These are phyloP conservation scores for Perca fluviatilis DNA, from an alignment of 2,113 vertebrate genomes.

Conservation along the genomic window DNA sequence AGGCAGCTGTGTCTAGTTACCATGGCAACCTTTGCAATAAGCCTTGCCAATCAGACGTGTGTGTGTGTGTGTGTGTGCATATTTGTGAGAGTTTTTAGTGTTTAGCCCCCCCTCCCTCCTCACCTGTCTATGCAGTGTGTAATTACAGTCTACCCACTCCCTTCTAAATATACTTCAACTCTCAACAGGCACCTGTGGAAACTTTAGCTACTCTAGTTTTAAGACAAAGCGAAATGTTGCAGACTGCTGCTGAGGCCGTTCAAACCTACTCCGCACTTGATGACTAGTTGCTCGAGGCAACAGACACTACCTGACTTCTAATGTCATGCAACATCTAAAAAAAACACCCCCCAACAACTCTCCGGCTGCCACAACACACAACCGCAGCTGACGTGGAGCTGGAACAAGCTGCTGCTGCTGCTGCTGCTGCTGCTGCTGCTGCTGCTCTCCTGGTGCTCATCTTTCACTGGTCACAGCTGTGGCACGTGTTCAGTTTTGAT, in stretches of 20 bases:
- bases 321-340: conserved; percentile 18
- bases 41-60: conserved; percentile 70
- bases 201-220: conserved; percentile 19
- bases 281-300: conserved; percentile 34
- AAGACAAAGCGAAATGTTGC: conserved; percentile 26
- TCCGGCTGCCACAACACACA: conserved; percentile 41
- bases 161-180: conserved; percentile 77
- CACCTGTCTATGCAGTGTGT: conserved; percentile 67
- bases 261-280: conserved; percentile 18
- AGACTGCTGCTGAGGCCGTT: background rate
- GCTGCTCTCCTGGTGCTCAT: background rate
- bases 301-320: conserved; percentile 42
- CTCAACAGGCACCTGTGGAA: conserved; percentile 68
- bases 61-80: background rate
- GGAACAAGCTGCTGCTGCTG: conserved; percentile 18
- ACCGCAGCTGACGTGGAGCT: conserved; percentile 17
- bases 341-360: conserved; percentile 3
- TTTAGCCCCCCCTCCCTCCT: conserved; percentile 45
- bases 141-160: conserved; percentile 82
- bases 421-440: conserved; percentile 4
- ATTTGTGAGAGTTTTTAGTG: conserved; percentile 22
- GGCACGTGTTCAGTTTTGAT: background rate
- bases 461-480: background rate
- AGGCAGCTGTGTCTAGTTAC: conserved; percentile 79
- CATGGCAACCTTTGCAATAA: conserved; percentile 76